These are phyloP conservation scores for Heptranchias perlo DNA, from an alignment of 2,113 vertebrate species.

Conservation along the genomic window DNA sequence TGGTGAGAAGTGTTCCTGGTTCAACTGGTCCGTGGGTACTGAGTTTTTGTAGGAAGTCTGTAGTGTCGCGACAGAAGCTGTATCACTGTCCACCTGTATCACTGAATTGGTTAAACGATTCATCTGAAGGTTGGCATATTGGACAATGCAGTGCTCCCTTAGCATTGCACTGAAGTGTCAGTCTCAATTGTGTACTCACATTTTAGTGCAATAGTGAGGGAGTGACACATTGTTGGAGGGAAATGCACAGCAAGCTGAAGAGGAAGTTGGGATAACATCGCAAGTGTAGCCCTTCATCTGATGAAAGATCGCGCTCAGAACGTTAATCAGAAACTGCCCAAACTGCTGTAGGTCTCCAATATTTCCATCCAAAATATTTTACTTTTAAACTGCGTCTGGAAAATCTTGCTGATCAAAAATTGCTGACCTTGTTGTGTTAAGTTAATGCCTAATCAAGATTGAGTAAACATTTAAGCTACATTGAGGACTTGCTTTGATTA, in stretches of 20 bases:
- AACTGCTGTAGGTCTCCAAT: not conserved
- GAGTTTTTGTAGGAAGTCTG: no score
- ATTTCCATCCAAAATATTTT: not conserved
- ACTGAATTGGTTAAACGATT: not conserved
- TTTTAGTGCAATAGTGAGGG: not conserved
- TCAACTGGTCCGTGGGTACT: no score
- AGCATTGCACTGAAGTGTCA: not conserved
- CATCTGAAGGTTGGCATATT: not conserved
- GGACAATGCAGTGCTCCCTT: not conserved
- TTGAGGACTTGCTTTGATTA: not conserved
- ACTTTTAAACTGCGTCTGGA: not conserved
- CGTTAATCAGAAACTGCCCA: not conserved
- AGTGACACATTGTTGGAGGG: not conserved
- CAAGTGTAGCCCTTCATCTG: not conserved
- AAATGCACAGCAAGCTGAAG: not conserved
- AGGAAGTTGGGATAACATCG: not conserved
- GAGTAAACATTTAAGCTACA: constrained; percentile 11
- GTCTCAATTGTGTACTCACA: not conserved
- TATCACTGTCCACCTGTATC: no score
- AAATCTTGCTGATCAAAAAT: not conserved
- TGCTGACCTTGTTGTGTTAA: not conserved
- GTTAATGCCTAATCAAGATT: not conserved
- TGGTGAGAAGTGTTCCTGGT: no score
- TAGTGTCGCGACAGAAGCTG: no score
- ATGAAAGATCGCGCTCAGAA: not conserved